A percentile compares a stretch with the other conserved stretches of the same genome.
Conservation (phyloP, 2,113 vertebrate species). For the Caranx ignobilis region DNA sequence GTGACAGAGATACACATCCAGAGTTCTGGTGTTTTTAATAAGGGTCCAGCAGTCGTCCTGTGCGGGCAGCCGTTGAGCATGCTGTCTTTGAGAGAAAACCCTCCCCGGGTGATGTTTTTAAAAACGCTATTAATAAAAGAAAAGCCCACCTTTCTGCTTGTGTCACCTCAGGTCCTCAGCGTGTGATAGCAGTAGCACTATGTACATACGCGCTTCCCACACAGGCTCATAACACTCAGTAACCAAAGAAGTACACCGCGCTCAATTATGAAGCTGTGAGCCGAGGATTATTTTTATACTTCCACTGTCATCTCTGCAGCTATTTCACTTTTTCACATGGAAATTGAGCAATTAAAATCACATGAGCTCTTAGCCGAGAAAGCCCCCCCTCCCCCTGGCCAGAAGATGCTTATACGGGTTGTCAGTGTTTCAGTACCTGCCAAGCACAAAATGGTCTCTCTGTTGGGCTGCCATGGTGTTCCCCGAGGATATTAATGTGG, state of each 20-base stretch:
- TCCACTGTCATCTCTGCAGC: not conserved
- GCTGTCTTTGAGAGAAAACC: not conserved
- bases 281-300: not conserved
- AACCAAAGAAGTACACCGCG: slow-evolving; percentile 30
- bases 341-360: slow-evolving; percentile 26
- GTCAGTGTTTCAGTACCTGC: slow-evolving; percentile 28
- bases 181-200: not conserved
- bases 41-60: not conserved
- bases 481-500: slow-evolving; percentile 28
- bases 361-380: not conserved
- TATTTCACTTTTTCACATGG: not conserved
- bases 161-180: slow-evolving; percentile 5
- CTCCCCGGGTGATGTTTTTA: not conserved
- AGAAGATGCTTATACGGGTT: slow-evolving; percentile 9
- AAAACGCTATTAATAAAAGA: slow-evolving; percentile 2
- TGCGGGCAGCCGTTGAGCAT: not conserved
- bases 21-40: not conserved
- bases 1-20: not conserved
- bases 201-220: slow-evolving; percentile 30
- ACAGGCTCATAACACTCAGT: slow-evolving; percentile 13
- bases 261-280: slow-evolving; percentile 21
- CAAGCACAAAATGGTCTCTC: slow-evolving; percentile 36
- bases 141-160: not conserved
- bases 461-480: slow-evolving; percentile 37
- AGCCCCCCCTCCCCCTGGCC: not conserved